Evolutionary conservation across 35 echinoderm and acorn worm species (phyloP).

Genomic region (Apostichopus japonicus): DNA sequence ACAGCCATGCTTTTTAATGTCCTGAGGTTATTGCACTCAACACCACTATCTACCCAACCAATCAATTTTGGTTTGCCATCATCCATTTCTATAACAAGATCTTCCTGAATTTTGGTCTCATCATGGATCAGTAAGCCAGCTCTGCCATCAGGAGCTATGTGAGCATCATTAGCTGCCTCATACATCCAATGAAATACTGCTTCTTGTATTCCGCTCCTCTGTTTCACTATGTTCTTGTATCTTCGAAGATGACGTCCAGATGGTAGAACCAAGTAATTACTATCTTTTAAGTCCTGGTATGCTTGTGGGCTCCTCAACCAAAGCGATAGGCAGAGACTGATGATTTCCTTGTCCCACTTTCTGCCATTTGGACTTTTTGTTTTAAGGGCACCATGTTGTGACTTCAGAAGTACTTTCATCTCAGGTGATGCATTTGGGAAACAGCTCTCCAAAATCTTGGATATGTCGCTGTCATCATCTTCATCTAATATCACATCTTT

Average conservation of each 20-base stretch:
- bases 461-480: too few relatives aligned
- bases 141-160: too few relatives aligned
- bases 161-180: slow-evolving; percentile 14
- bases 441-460: too few relatives aligned
- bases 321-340: slow-evolving; percentile 32
- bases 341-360: slow-evolving; percentile 31
- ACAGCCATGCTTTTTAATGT: neutral
- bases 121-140: slow-evolving; percentile 43
- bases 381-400: too few relatives aligned
- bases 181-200: slow-evolving; percentile 38
- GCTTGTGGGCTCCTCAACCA: slow-evolving; percentile 29
- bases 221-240: slow-evolving; percentile 31
- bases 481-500: too few relatives aligned
- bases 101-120: slow-evolving; percentile 52
- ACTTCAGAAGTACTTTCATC: too few relatives aligned
- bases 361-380: neutral
- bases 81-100: neutral
- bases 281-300: slow-evolving; percentile 33
- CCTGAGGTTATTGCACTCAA: slow-evolving; percentile 22
- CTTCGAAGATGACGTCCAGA: slow-evolving; percentile 36
- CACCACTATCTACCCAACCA: slow-evolving; percentile 45
- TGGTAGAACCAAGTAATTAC: slow-evolving; percentile 39
- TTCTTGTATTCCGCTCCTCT: neutral
- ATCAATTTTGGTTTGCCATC: slow-evolving; percentile 10
- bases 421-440: too few relatives aligned